Evolutionary conservation across 2,797 vertebrate genomes (phyloP).

Genomic region (Arnoldichthys spilopterus): DNA sequence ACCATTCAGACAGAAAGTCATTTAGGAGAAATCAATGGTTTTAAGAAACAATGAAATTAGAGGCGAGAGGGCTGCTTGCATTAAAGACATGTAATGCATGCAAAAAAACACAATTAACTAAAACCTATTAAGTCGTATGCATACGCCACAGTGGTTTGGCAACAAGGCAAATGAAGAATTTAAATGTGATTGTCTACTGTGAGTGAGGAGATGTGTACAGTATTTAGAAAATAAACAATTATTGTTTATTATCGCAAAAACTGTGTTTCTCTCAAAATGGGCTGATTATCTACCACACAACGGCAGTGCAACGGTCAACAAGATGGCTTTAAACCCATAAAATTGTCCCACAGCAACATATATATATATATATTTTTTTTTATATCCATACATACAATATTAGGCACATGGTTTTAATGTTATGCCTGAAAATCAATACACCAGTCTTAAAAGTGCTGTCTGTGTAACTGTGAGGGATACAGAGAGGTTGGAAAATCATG

Average conservation of each 20-base stretch:
- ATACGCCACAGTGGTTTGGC: neutral
- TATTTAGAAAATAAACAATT: neutral
- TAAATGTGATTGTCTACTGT: neutral
- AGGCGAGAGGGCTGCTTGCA: constrained; percentile 35
- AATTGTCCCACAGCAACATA: too few relatives aligned
- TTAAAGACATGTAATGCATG: constrained; percentile 50
- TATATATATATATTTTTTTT: too few relatives aligned
- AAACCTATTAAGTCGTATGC: neutral
- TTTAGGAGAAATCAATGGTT: constrained; percentile 80
- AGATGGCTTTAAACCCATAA: too few relatives aligned
- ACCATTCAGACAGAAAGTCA: constrained; percentile 76
- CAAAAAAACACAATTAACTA: constrained; percentile 45
- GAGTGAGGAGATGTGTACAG: neutral
- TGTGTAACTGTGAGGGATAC: too few relatives aligned
- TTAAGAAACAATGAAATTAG: constrained; percentile 70
- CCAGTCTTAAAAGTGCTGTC: too few relatives aligned
- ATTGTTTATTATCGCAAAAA: neutral
- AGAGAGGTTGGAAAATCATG: too few relatives aligned
- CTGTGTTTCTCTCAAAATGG: too few relatives aligned
- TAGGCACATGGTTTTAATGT: too few relatives aligned
- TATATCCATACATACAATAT: too few relatives aligned
- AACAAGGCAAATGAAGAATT: neutral
- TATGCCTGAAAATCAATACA: too few relatives aligned
- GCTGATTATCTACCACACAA: too few relatives aligned
- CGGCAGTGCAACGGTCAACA: too few relatives aligned